Conservation (phyloP, 2,113 vertebrate species). For the Paramisgurnus dabryanus region DNA sequence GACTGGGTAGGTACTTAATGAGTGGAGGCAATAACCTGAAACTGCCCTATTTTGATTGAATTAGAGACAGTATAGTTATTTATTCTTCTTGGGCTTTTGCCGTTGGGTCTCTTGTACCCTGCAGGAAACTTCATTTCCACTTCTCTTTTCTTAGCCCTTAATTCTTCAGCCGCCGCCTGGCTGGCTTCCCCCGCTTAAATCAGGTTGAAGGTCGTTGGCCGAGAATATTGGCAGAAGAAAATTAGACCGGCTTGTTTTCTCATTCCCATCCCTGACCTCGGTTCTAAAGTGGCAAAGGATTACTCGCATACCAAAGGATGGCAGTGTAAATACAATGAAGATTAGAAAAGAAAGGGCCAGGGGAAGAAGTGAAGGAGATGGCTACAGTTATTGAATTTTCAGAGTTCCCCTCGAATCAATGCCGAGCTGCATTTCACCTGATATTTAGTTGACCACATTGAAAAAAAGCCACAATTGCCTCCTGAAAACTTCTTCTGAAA, state of each 20-base stretch:
- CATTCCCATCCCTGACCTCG: constrained; percentile 32
- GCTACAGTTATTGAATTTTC: not conserved
- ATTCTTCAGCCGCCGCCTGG: not conserved
- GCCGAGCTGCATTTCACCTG: not conserved
- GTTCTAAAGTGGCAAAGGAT: constrained; percentile 23
- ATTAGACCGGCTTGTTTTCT: constrained; percentile 24
- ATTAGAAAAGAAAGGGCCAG: constrained; percentile 18
- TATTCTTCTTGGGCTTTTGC: constrained; percentile 54
- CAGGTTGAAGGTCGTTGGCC: constrained; percentile 35
- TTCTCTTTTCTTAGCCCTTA: constrained; percentile 12
- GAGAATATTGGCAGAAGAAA: constrained; percentile 32
- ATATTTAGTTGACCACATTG: not conserved
- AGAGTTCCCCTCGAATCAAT: not conserved
- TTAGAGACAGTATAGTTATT: constrained; percentile 65
- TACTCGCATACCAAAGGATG: constrained; percentile 30
- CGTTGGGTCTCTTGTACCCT: not conserved
- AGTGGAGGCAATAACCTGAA: constrained; percentile 62
- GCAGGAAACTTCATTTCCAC: constrained; percentile 51
- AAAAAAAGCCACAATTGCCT: not conserved
- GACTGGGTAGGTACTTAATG: constrained; percentile 47
- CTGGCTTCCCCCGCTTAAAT: constrained; percentile 37
- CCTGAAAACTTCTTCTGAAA: not conserved
- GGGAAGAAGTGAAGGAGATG: not conserved
- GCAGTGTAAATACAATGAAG: constrained; percentile 33
- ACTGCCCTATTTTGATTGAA: constrained; percentile 67